These are phyloP conservation scores for Nymphicus hollandicus DNA, from an alignment of 2,113 vertebrate species.

Conservation along the genomic window DNA sequence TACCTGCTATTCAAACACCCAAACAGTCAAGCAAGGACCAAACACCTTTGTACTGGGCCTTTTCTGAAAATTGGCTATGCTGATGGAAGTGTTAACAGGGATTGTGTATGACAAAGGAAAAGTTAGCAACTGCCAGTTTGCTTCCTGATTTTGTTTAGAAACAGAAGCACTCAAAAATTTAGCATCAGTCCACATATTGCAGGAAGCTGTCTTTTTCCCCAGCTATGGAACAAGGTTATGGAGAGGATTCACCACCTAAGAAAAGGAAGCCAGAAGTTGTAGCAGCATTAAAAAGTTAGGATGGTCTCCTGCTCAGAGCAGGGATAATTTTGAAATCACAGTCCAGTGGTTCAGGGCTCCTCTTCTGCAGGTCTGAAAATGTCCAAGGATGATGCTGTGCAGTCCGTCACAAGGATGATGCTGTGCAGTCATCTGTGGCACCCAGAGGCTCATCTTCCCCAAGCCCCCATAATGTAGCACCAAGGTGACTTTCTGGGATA, in stretches of 20 bases:
- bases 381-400: not conserved
- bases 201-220: not conserved
- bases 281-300: not conserved
- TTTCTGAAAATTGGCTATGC: not conserved
- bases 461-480: not conserved
- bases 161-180: not conserved
- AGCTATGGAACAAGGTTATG: not conserved
- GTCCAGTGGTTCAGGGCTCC: not conserved
- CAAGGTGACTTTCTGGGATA: not conserved
- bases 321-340: not conserved
- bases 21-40: not conserved
- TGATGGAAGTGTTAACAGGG: not conserved
- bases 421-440: not conserved
- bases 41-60: not conserved
- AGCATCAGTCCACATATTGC: not conserved
- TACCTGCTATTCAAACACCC: not conserved
- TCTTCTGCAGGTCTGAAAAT: not conserved
- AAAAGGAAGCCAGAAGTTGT: not conserved
- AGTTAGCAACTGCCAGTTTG: not conserved
- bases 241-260: not conserved
- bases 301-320: not conserved
- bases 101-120: not conserved
- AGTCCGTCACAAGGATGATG: not conserved
- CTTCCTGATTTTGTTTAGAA: not conserved
- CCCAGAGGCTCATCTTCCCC: not conserved